Conservation (phyloP, 2,888 invertebrate genomes). For the Sphaeridia pumilis region DNA sequence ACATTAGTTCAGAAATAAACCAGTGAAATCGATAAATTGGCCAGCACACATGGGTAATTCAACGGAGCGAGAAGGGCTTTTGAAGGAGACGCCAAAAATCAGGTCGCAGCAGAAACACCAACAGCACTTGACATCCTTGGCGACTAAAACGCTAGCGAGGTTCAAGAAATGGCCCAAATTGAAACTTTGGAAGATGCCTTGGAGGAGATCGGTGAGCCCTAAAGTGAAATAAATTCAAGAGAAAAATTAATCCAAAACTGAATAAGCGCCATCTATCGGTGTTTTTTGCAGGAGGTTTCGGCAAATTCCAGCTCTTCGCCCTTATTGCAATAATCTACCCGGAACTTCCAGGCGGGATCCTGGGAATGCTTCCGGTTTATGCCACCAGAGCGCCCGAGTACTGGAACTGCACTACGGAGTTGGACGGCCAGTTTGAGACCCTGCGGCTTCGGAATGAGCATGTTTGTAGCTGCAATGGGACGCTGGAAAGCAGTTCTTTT, state of each 20-base stretch:
- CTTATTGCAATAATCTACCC: slow-evolving; percentile 13
- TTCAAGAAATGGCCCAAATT: not conserved
- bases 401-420: not conserved
- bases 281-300: slow-evolving; percentile 21
- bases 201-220: not conserved
- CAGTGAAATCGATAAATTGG: too few species aligned
- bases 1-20: too few species aligned
- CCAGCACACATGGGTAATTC: too few species aligned
- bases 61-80: not conserved
- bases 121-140: not conserved
- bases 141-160: too few species aligned
- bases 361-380: slow-evolving; percentile 19
- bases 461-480: not conserved
- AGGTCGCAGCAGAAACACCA: not conserved
- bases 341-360: slow-evolving; percentile 17
- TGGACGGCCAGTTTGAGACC: too few species aligned
- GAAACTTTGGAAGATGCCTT: not conserved
- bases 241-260: too few species aligned
- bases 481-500: not conserved
- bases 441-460: not conserved
- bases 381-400: not conserved
- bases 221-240: too few species aligned
- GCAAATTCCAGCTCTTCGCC: slow-evolving; percentile 19
- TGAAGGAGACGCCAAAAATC: not conserved
- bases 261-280: too few species aligned